Conservation (phyloP, 2,797 vertebrate species). For the Microhierax caerulescens region DNA sequence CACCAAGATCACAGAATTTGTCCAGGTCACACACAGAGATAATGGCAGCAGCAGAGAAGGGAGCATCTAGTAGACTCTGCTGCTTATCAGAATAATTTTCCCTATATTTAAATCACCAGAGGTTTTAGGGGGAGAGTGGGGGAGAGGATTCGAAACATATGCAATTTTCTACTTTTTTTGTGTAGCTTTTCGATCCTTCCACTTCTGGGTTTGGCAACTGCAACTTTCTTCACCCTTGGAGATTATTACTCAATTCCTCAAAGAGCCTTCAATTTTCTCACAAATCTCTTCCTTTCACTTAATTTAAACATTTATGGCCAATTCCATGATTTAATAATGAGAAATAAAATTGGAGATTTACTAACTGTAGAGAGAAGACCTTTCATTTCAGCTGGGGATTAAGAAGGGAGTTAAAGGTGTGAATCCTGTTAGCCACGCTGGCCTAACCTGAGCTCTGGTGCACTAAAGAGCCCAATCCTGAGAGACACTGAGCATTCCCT, state of each 20-base stretch:
- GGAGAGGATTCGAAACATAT: not conserved
- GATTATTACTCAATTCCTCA: conserved; percentile 67
- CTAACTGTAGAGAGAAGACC: conserved; percentile 63
- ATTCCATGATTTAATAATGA: conserved; percentile 77
- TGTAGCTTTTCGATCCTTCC: conserved; percentile 34
- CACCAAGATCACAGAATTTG: rapidly evolving
- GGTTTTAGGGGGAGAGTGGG: not conserved
- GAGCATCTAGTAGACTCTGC: not conserved
- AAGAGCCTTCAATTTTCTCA: conserved; percentile 67
- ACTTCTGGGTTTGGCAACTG: conserved; percentile 34
- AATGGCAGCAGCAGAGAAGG: not conserved
- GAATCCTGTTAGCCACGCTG: not conserved
- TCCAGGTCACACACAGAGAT: not conserved
- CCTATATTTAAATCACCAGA: not conserved
- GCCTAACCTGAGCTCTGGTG: not conserved
- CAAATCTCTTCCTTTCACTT: conserved; percentile 73
- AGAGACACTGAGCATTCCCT: not conserved
- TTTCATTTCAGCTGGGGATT: conserved; percentile 66
- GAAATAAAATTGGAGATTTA: conserved; percentile 73
- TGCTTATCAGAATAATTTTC: not conserved
- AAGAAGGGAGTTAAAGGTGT: conserved; percentile 17
- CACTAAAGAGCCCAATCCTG: not conserved
- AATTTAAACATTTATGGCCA: conserved; percentile 75
- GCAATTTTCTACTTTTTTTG: conserved; percentile 10
- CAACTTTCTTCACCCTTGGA: conserved; percentile 54